Conservation (phyloP, 2,113 vertebrate species). For the Tachycineta bicolor region DNA sequence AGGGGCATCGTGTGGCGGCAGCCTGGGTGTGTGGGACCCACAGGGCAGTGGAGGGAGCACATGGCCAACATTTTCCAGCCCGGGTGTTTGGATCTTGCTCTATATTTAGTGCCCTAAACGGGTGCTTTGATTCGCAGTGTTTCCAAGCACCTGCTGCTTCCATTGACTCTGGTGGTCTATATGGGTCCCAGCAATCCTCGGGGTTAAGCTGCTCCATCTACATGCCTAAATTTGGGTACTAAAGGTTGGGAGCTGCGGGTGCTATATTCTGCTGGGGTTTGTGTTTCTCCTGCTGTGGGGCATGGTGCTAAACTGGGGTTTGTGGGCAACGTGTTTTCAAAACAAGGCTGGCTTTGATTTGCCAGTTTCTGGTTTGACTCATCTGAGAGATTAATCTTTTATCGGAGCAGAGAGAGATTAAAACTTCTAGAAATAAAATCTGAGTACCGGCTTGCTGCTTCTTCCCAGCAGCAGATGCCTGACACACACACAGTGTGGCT, state of each 20-base stretch:
- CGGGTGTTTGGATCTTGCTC: conserved; percentile 53
- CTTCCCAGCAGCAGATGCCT: neutral
- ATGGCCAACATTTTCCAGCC: conserved; percentile 50
- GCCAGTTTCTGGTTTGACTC: neutral
- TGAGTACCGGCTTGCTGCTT: neutral
- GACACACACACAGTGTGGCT: too few species aligned
- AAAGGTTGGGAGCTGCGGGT: conserved; percentile 2
- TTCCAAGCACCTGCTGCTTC: conserved; percentile 63
- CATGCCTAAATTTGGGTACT: conserved; percentile 69
- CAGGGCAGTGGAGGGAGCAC: neutral
- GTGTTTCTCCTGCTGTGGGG: conserved; percentile 27
- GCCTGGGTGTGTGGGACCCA: neutral
- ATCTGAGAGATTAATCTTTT: neutral
- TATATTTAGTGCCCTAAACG: conserved; percentile 51
- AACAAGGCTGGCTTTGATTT: conserved; percentile 35
- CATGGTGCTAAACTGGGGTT: neutral
- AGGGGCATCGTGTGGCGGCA: neutral
- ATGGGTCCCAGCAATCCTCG: conserved; percentile 22
- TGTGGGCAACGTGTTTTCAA: conserved; percentile 31
- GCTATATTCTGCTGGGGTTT: conserved; percentile 58
- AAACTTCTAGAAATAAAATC: neutral
- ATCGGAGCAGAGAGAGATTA: neutral
- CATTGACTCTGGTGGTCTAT: conserved; percentile 57
- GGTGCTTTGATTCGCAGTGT: conserved; percentile 49
- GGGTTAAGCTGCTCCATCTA: conserved; percentile 39